Conservation (phyloP, 2,797 vertebrate genomes). For the Acanthopagrus latus region DNA sequence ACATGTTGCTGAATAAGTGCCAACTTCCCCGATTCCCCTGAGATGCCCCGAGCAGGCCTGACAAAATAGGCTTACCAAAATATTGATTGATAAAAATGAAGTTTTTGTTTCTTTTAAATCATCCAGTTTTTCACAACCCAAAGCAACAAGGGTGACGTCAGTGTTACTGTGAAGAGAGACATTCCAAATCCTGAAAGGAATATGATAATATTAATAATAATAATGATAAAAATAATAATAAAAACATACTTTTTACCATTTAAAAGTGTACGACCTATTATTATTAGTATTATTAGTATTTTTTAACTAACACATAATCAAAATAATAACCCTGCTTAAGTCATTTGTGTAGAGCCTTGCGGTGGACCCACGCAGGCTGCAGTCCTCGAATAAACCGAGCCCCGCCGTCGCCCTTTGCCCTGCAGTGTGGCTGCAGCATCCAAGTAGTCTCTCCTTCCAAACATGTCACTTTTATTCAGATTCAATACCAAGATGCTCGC, state of each 20-base stretch:
- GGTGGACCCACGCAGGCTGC: constrained; percentile 39
- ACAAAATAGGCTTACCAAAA: constrained; percentile 1
- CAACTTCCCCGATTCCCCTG: not conserved
- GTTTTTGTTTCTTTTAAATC: not conserved
- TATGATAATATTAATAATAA: not conserved
- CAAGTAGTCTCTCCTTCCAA: constrained; percentile 62
- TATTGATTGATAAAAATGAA: constrained; percentile 32
- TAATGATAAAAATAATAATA: not conserved
- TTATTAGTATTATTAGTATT: too few species aligned
- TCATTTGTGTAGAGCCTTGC: constrained; percentile 21
- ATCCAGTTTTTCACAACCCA: not conserved
- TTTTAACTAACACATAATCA: too few species aligned
- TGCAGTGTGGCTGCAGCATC: constrained; percentile 51
- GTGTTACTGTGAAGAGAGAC: not conserved
- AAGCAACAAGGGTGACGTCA: constrained; percentile 2
- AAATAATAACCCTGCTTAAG: constrained; percentile 14
- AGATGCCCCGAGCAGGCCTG: not conserved
- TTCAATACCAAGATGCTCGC: constrained; percentile 71
- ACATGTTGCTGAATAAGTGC: constrained; percentile 7
- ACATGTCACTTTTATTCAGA: constrained; percentile 79
- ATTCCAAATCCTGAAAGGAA: not conserved
- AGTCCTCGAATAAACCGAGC: constrained; percentile 56
- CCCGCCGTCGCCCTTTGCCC: constrained; percentile 41
- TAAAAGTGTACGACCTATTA: too few species aligned
- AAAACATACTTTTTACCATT: too few species aligned